Evolutionary conservation across 2,797 vertebrate genomes (phyloP).

Genomic region (Sorex maritimensis): DNA sequence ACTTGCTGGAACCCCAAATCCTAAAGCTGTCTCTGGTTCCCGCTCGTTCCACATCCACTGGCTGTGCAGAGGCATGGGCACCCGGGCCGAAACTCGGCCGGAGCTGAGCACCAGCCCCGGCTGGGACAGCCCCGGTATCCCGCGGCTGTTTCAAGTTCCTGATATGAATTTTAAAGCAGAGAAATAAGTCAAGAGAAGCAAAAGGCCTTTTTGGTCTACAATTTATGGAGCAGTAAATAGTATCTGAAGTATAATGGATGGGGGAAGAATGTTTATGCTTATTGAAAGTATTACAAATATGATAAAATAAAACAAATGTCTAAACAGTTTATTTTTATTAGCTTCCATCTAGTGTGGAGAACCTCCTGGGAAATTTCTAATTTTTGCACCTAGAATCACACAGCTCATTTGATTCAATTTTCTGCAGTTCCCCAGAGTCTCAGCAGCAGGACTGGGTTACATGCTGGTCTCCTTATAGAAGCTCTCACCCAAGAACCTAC

Average conservation of each 20-base stretch:
- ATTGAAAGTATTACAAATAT: conserved; percentile 15
- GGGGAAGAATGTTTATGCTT: background rate
- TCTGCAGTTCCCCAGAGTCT: background rate
- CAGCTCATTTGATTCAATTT: background rate
- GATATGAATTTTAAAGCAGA: background rate
- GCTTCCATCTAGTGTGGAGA: background rate
- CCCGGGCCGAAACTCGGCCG: too few species aligned
- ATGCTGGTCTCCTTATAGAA: background rate
- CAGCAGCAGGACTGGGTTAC: background rate
- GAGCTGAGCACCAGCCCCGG: too few species aligned
- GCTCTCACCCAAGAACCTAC: background rate
- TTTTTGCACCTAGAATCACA: background rate
- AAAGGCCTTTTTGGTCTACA: background rate
- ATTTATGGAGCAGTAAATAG: background rate
- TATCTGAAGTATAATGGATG: background rate
- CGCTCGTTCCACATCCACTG: too few species aligned
- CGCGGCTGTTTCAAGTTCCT: too few species aligned
- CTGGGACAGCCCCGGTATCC: too few species aligned
- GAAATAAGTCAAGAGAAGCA: background rate
- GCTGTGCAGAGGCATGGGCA: too few species aligned
- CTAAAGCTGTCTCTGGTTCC: too few species aligned
- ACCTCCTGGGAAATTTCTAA: background rate
- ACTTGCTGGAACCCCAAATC: too few species aligned
- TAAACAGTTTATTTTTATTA: background rate
- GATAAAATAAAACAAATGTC: background rate